These are phyloP conservation scores for Natrix natrix DNA, from an alignment of 2,797 vertebrate genomes.

Conservation along the genomic window DNA sequence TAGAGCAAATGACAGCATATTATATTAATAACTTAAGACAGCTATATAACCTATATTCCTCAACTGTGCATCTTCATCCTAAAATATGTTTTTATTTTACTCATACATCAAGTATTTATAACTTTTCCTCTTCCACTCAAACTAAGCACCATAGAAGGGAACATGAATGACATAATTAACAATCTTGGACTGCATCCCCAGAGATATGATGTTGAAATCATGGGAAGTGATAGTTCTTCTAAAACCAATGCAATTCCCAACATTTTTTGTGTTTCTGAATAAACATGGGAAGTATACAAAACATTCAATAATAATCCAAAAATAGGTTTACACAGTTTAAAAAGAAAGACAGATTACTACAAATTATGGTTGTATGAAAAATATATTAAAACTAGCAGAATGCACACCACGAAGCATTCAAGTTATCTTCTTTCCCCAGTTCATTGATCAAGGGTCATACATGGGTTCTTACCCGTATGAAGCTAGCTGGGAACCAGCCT, in stretches of 20 bases:
- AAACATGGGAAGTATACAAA: background rate
- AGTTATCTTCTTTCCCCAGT: background rate
- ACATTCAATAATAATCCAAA: background rate
- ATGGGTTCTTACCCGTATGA: conserved; percentile 83
- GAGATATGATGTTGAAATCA: background rate
- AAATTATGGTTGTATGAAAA: background rate
- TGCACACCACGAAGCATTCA: background rate
- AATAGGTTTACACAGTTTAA: background rate
- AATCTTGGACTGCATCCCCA: background rate
- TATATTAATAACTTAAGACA: background rate
- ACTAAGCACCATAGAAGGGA: background rate
- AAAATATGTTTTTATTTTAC: background rate
- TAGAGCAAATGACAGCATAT: background rate
- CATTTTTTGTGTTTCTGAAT: background rate
- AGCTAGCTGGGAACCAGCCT: conserved; percentile 97
- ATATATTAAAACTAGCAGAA: background rate
- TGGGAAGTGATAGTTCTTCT: background rate
- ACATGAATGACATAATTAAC: background rate
- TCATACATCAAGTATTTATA: background rate
- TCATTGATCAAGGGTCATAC: background rate
- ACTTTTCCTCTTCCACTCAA: background rate
- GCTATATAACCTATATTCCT: background rate
- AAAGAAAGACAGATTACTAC: background rate
- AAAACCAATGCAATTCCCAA: background rate
- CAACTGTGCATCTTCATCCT: background rate